Conservation (phyloP, 2,797 vertebrate genomes). For the Lagorchestes hirsutus region DNA sequence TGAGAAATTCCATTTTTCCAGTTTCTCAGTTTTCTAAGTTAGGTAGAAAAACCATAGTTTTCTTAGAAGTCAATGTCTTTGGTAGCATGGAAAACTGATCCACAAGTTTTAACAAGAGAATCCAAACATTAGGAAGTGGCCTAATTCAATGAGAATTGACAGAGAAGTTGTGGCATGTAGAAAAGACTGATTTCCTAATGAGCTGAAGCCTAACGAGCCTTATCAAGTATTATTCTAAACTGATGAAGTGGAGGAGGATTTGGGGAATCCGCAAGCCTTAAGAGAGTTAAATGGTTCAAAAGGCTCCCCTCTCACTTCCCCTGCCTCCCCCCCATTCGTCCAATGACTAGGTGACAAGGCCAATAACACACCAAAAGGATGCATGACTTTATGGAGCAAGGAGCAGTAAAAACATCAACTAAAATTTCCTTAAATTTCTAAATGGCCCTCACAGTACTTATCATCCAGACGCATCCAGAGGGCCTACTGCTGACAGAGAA, state of each 20-base stretch:
- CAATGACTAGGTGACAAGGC: neutral
- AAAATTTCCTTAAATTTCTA: neutral
- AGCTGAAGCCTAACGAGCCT: neutral
- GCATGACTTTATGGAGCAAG: neutral
- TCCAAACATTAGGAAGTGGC: neutral
- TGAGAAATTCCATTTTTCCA: neutral
- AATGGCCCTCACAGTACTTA: neutral
- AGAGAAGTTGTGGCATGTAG: neutral
- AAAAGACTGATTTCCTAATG: neutral
- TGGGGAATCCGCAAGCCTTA: neutral
- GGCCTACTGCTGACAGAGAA: neutral
- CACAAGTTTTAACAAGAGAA: neutral
- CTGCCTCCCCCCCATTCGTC: neutral
- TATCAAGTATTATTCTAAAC: neutral
- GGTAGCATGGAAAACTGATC: neutral
- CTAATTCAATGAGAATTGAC: neutral
- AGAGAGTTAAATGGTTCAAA: neutral
- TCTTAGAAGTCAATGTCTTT: neutral
- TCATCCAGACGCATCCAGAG: neutral
- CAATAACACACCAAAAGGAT: neutral
- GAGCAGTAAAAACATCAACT: neutral
- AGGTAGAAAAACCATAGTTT: neutral
- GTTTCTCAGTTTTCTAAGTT: neutral
- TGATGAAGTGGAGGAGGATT: neutral
- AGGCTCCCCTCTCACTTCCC: neutral